A percentile compares a stretch with the other conserved stretches of the same genome.
Conservation (phyloP, 1,140 invertebrate genomes). For the Trichomalopsis sarcophagae region DNA sequence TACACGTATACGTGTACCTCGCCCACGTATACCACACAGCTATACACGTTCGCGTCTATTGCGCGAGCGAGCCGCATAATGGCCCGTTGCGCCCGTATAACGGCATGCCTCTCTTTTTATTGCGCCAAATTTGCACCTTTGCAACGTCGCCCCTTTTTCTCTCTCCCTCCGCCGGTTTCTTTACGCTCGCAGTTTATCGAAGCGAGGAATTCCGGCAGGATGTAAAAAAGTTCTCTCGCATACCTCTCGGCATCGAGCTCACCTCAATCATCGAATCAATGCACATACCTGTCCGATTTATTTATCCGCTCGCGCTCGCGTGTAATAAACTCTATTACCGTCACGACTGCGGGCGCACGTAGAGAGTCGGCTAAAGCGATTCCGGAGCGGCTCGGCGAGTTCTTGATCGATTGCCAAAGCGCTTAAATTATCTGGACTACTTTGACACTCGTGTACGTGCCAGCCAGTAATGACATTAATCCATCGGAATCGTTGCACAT, state of each 20-base stretch:
- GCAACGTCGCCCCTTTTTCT: neutral
- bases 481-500: conserved; percentile 36
- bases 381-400: conserved; percentile 4
- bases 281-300: conserved; percentile 13
- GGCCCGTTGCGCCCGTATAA: conserved; percentile 29
- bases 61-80: neutral
- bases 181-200: neutral
- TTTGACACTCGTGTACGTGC: conserved; percentile 47
- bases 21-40: neutral
- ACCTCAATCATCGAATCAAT: conserved; percentile 26
- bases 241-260: neutral
- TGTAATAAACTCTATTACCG: conserved; percentile 35
- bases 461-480: conserved; percentile 43
- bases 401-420: conserved; percentile 52
- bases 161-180: neutral
- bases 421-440: conserved; percentile 54
- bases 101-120: conserved; percentile 28
- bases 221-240: neutral
- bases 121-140: conserved; percentile 36
- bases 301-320: conserved; percentile 1
- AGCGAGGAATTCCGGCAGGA: neutral
- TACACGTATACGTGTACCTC: neutral
- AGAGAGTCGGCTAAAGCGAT: neutral
- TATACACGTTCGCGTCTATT: neutral
- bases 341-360: neutral